Evolutionary conservation across 2,797 vertebrate species (phyloP), one percentile per base, ranked within the genome.

Genomic region (Liparis tanakae): DNA sequence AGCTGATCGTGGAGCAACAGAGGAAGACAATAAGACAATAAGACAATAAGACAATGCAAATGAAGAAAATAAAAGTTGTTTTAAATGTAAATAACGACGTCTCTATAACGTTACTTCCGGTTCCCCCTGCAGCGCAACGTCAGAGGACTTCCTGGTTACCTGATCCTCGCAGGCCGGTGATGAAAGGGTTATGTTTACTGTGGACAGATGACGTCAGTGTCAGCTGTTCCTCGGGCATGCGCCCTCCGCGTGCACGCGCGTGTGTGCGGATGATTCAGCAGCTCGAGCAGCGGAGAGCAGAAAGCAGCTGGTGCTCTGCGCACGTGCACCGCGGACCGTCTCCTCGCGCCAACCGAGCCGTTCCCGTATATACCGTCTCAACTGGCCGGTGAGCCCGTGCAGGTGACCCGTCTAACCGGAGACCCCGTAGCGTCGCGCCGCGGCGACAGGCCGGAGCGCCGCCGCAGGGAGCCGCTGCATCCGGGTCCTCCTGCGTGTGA

Each of bases 141-240:
- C 48, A 30, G 22, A 25, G 33, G 33, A 55, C 25, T 53, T 25
- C 6, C 53, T 4, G 8, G 4, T 44, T 4, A 15, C 15, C 6
- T 44, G 6, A 25, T 14, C 13, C 1, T 30, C 25, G 25, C 25
- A 8, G 2, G 53, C 10, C 0, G 70, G 81, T 0, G 18, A 73
- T 1, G 67, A 87, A 87, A 76, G 84, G 75, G 84, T 88, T 87
- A 72, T 84, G 81, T 87, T 90, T 88, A 84, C 82, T 68, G 76
- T 30, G 3, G 14, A 20, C 17, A 0, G 33, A 13, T 87, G 86
- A 88, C 87, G 88, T 88, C 77, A 85, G 37, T 57, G 82, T 87
- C 85, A 87, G 87, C 85, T 89, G 87, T 87, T 72, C 46, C 37
- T 66, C 57, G 58, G 43, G 70, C 73, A 22, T 10, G 79, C 70